A percentile compares a stretch with the other conserved stretches of the same genome.
phyloP scores from a whole-genome alignment of 2,113 vertebrate genomes.

The Pseudolaguvia tuberculata region DNA sequence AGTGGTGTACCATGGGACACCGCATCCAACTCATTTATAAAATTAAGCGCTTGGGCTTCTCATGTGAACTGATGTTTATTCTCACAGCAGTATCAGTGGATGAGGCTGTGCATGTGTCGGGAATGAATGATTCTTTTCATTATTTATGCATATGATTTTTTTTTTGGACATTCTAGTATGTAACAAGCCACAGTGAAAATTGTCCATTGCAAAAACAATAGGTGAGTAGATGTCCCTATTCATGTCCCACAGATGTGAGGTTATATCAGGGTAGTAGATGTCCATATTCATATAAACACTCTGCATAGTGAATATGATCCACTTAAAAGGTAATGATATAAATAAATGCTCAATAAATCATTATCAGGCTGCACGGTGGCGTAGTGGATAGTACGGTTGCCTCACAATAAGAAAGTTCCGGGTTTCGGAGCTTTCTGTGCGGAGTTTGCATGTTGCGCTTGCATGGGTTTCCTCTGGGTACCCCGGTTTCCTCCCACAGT shows the following conservation, averaged over 20 bases:
- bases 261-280: slow-evolving; percentile 36
- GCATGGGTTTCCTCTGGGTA: too few species aligned
- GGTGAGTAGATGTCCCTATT: slow-evolving; percentile 43
- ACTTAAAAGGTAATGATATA: background rate
- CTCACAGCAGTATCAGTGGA: slow-evolving; percentile 26
- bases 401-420: too few species aligned
- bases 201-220: slow-evolving; percentile 11
- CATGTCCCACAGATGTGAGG: slow-evolving; percentile 13
- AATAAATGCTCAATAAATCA: too few species aligned
- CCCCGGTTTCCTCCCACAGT: too few species aligned
- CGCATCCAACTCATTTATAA: slow-evolving; percentile 45
- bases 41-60: slow-evolving; percentile 36
- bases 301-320: slow-evolving; percentile 38
- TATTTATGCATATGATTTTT: slow-evolving; percentile 30
- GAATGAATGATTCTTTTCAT: slow-evolving; percentile 45
- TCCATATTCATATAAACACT: slow-evolving; percentile 46
- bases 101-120: slow-evolving; percentile 41
- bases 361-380: too few species aligned
- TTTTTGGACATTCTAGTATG: slow-evolving; percentile 4
- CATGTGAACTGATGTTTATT: slow-evolving; percentile 54
- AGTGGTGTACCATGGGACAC: slow-evolving; percentile 42
- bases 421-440: too few species aligned
- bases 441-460: too few species aligned
- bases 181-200: slow-evolving; percentile 36
- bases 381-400: too few species aligned